Percentiles rank a stretch among this genome's conserved stretches.
phyloP scores from a whole-genome alignment of 1,140 invertebrate genomes.

The Pseudomyrmex cubaensis region DNA sequence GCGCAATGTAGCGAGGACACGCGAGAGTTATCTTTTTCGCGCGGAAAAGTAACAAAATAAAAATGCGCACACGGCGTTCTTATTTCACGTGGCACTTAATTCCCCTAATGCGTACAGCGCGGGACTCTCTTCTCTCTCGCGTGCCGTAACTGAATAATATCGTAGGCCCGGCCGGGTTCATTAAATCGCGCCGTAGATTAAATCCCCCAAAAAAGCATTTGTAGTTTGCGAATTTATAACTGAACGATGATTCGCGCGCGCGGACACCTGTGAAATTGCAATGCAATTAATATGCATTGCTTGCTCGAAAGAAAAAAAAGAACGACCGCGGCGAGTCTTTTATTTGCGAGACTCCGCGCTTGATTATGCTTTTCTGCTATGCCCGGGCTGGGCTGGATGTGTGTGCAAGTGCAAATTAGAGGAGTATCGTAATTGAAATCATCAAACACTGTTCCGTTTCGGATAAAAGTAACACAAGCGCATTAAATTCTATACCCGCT shows the following conservation, averaged over 20 bases:
- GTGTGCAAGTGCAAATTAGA: constrained; percentile 22
- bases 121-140: no score
- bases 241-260: not conserved
- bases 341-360: constrained; percentile 12
- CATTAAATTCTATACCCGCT: not conserved
- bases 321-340: not conserved
- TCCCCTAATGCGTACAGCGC: not conserved
- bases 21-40: no score
- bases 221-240: constrained; percentile 13
- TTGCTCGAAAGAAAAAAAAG: not conserved
- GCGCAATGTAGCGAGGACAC: no score
- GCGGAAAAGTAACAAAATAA: constrained; percentile 16
- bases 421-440: constrained; percentile 49
- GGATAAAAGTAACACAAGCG: constrained; percentile 14
- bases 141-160: not conserved
- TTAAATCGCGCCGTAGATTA: constrained; percentile 1
- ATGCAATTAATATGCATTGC: constrained; percentile 48
- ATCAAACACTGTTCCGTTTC: constrained; percentile 18
- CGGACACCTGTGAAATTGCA: constrained; percentile 26
- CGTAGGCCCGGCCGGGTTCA: not conserved
- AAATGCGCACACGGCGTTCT: not conserved
- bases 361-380: constrained; percentile 30
- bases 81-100: not conserved
- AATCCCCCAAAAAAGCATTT: constrained; percentile 12
- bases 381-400: not conserved